Base-by-base conservation (phyloP, 2,888 invertebrate species). In the Chymomyza amoena region DNA sequence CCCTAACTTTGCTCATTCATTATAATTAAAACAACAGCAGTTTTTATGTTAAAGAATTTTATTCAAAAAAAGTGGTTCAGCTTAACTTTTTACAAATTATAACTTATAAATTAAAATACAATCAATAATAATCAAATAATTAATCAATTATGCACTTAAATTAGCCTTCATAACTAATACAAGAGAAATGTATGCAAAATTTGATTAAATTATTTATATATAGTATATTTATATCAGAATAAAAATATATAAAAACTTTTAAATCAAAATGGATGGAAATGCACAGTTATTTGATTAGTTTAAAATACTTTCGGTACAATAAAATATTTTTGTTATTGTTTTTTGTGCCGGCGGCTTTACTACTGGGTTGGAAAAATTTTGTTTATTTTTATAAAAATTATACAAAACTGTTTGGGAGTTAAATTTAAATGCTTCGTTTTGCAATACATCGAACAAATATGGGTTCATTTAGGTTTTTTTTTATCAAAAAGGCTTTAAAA, bases 41-140 rank as follows among this genome's bases (percentile, higher is more conserved):
- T 36, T 15, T 45, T 74, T 73, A 84, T 77, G 82, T 75, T 88
- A 84, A 84, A 88, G 85, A 87, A 85, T 88, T 85, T 85, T 88
- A 88, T 85, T 88, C 82, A 87, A 88, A 85, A 85, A 85, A 88
- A 73, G 78, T 87, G 78, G 72, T 70, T 79, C 75, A 70, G 74
- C 87, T 86, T 85, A 85, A 79, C 87, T 84, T 85, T 87, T 84
- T 85, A 85, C 85, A 85, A 85, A 85, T 88, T 73, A 88, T 84
- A 88, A 75, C 87, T 77, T 88, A 85, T 71, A 75, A 73, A 70
- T 72, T 57, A 74, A 62, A 71, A 74, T 77, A 74, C 61, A 68
- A 78, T 76, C 60, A 77, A 72, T 70, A 78, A 65, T 70, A 78
- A 65, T 70, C 70, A 76, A 67, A 81, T 80, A 57, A 15, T 18